Evolutionary conservation across 1,140 invertebrate genomes (phyloP), one percentile per base, ranked within the genome.

Genomic region (Cataglyphis hispanica): DNA sequence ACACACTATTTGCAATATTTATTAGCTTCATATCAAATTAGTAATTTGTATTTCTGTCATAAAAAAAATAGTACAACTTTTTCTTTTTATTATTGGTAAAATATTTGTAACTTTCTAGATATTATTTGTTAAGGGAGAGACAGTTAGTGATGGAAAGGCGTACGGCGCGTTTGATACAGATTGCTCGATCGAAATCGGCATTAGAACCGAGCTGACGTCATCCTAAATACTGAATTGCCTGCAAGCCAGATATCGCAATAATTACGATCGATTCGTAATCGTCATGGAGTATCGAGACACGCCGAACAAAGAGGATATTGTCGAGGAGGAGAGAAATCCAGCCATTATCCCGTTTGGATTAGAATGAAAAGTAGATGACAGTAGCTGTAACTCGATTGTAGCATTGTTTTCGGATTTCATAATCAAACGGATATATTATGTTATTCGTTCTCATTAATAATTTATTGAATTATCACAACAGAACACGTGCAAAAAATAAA

Each of bases 231-330:
- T 70, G 76, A 83, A 86, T 86, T 72, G 70, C 58, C 53, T 67
- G 60, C 34, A 50, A 89, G 53, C 53, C 31, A 56, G 69, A 80
- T 87, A 87, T 89, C 87, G 87, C 87, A 90, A 90, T 78, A 89
- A 89, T 90, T 89, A 87, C 80, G 13, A 46, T 63, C 78, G 78
- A 78, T 84, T 78, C 85, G 78, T 84, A 89, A 89, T 89, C 78
- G 46, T n/a, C 61, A 53, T 43, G 46, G 27, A 43, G 61, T 27
- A 84, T 84, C 87, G 60, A 46, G 63, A 86, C 40, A 64, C 31
- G 22, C 81, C 63, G 50, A 72, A 16, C 27, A 46, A 87, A 53
- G 27, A 50, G 69, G 76, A 60, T 56, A 72, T 37, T 37, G 46
- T n/a, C 34, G n/a, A 81, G 27, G 46, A 64, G 37, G 31, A 86